Percentiles rank a stretch among this genome's conserved stretches.
Conservation (phyloP, 2,888 invertebrate genomes). For the Macaria notata region DNA sequence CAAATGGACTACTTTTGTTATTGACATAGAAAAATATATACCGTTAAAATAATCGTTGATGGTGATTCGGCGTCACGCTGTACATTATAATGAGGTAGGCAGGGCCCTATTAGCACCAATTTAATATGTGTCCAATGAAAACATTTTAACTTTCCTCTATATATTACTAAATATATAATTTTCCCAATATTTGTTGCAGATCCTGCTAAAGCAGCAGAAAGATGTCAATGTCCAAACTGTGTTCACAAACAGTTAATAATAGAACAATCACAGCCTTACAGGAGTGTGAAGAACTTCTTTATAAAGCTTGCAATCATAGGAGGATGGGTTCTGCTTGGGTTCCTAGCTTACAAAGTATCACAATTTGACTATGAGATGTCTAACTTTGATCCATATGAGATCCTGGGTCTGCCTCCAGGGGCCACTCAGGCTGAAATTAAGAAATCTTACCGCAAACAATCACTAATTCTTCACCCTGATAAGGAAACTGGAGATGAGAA, state of each 20-base stretch:
- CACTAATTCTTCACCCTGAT: slow-evolving; percentile 97
- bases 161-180: too few relatives aligned
- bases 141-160: too few relatives aligned
- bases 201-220: slow-evolving; percentile 87
- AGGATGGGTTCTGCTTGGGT: slow-evolving; percentile 91
- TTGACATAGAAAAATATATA: slow-evolving; percentile 9
- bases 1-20: slow-evolving; percentile 1
- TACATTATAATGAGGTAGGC: slow-evolving; percentile 20
- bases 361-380: slow-evolving; percentile 99
- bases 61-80: slow-evolving; percentile 20
- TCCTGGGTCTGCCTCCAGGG: slow-evolving; percentile 93
- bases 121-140: neutral
- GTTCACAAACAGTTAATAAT: slow-evolving; percentile 90
- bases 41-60: slow-evolving; percentile 20
- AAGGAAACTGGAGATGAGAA: slow-evolving; percentile 98
- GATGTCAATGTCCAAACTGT: slow-evolving; percentile 96
- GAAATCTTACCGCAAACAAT: slow-evolving; percentile 96
- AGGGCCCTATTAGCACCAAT: neutral
- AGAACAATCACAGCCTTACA: slow-evolving; percentile 94
- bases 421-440: slow-evolving; percentile 95
- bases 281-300: slow-evolving; percentile 89
- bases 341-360: slow-evolving; percentile 95
- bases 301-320: slow-evolving; percentile 89
- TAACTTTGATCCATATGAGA: slow-evolving; percentile 99
- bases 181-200: slow-evolving; percentile 74